phyloP scores from a whole-genome alignment of 2,888 invertebrate genomes.

The Dynastes hyllus region DNA sequence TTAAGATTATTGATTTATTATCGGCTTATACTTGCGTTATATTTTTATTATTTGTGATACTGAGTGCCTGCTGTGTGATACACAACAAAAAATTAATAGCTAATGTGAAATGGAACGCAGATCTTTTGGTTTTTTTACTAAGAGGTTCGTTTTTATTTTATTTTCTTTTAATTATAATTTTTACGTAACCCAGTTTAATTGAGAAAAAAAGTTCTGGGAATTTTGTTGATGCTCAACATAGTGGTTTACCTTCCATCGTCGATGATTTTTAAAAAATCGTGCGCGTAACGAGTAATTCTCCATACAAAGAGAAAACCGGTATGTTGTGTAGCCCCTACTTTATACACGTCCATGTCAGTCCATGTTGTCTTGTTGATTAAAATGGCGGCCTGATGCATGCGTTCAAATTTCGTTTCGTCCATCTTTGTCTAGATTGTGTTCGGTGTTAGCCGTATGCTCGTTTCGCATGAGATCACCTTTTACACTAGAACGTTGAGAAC shows the following conservation, averaged over 20 bases:
- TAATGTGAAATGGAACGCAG: slow-evolving; percentile 85
- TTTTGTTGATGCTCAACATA: neutral
- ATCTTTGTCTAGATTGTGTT: slow-evolving; percentile 42
- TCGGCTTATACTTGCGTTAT: neutral
- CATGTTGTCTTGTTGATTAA: slow-evolving; percentile 50
- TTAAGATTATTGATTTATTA: neutral
- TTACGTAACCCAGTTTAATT: slow-evolving; percentile 60
- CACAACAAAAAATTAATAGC: slow-evolving; percentile 54
- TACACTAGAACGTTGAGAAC: slow-evolving; percentile 22
- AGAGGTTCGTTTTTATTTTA: slow-evolving; percentile 82
- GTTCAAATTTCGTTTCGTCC: slow-evolving; percentile 50
- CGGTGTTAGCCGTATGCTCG: slow-evolving; percentile 24
- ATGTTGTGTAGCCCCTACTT: slow-evolving; percentile 46
- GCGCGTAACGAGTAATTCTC: slow-evolving; percentile 35
- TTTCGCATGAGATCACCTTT: slow-evolving; percentile 45
- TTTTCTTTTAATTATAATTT: slow-evolving; percentile 73
- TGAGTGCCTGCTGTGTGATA: slow-evolving; percentile 24
- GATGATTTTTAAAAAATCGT: slow-evolving; percentile 14
- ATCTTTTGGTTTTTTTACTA: slow-evolving; percentile 86
- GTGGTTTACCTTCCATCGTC: slow-evolving; percentile 18
- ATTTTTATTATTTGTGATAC: slow-evolving; percentile 23
- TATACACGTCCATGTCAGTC: slow-evolving; percentile 27
- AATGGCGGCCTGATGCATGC: slow-evolving; percentile 50
- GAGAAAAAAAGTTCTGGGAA: slow-evolving; percentile 10
- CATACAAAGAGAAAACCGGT: slow-evolving; percentile 41